phyloP scores from a whole-genome alignment of 2,888 invertebrate genomes.

The Uropetala carovei region DNA sequence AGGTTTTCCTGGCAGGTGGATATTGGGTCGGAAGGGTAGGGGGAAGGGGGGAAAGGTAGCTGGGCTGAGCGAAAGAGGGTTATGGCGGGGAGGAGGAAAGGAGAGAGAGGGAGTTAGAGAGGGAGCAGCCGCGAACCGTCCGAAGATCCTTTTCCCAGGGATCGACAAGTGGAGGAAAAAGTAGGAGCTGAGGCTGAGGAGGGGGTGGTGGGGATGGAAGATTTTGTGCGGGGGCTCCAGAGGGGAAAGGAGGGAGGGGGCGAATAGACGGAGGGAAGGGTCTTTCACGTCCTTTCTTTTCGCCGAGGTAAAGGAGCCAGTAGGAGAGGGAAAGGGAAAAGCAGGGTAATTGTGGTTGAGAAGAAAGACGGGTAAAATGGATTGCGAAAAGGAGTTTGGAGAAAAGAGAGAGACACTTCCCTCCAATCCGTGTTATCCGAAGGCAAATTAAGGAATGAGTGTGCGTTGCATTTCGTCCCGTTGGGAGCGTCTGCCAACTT shows the following conservation, averaged over 20 bases:
- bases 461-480: neutral
- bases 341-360: neutral
- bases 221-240: neutral
- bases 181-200: neutral
- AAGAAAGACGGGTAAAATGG: neutral
- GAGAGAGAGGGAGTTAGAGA: neutral
- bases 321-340: neutral
- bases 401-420: neutral
- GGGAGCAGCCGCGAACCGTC: neutral
- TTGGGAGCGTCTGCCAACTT: too few species aligned
- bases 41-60: neutral
- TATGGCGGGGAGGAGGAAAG: neutral
- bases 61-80: neutral
- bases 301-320: neutral
- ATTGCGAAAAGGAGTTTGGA: neutral
- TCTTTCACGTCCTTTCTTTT: neutral
- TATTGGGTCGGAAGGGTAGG: neutral
- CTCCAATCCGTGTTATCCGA: neutral
- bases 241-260: too few species aligned
- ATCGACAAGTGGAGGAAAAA: neutral
- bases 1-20: constrained; percentile 47
- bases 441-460: neutral
- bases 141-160: constrained; percentile 16
- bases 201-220: neutral
- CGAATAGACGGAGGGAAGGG: neutral